Conservation (phyloP, 2,797 vertebrate species). For the Tapera naevia region DNA sequence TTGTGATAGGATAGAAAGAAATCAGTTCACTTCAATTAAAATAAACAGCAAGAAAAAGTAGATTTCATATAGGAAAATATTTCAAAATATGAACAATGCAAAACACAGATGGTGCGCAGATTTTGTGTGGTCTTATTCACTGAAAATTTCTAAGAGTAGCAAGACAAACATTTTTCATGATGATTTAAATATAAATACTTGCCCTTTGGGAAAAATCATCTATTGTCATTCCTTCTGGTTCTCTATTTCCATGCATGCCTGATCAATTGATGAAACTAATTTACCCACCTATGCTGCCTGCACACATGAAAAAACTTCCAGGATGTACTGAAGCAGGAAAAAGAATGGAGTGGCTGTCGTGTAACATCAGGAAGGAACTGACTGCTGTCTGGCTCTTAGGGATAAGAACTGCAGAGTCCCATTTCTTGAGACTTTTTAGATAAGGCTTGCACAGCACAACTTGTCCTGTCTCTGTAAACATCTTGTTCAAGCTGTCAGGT, state of each 20-base stretch:
- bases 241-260: not conserved
- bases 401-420: not conserved
- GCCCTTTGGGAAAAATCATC: not conserved
- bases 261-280: not conserved
- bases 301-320: not conserved
- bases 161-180: not conserved
- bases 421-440: not conserved
- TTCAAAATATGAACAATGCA: not conserved
- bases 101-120: not conserved
- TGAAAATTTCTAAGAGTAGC: not conserved
- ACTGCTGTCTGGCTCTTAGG: not conserved
- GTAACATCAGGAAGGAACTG: not conserved
- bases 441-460: not conserved
- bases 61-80: not conserved
- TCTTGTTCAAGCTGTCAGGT: fast-evolving
- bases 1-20: not conserved
- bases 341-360: not conserved
- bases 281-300: not conserved
- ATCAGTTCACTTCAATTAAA: not conserved
- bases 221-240: not conserved
- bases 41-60: not conserved
- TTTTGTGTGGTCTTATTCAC: not conserved
- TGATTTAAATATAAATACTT: not conserved
- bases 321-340: not conserved
- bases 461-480: not conserved